Conservation (phyloP, 2,888 invertebrate genomes). For the Bhutanitis thaidina region DNA sequence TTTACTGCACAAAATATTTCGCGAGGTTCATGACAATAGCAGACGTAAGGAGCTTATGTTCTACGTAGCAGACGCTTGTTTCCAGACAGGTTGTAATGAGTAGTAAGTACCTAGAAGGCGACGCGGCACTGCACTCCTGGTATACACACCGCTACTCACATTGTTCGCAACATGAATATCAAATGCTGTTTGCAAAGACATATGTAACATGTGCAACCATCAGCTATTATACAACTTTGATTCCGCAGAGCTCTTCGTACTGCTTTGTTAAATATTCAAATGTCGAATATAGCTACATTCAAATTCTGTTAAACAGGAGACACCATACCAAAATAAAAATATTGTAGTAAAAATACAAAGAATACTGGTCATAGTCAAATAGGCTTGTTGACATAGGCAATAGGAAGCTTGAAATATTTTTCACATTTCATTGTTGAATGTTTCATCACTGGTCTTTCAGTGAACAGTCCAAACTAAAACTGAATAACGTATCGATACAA, state of each 20-base stretch:
- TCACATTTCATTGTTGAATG: no score
- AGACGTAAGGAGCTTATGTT: constrained; percentile 6
- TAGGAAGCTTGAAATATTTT: no score
- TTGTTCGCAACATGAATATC: constrained; percentile 49
- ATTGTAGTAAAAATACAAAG: no score
- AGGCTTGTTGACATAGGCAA: no score
- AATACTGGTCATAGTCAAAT: no score
- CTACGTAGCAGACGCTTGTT: constrained; percentile 8
- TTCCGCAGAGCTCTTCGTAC: constrained; percentile 49
- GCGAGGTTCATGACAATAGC: background rate
- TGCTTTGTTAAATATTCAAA: constrained; percentile 29
- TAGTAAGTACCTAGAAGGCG: constrained; percentile 3
- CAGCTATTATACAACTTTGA: constrained; percentile 53
- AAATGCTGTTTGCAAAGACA: constrained; percentile 51
- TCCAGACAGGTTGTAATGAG: constrained; percentile 14
- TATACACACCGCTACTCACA: constrained; percentile 24
- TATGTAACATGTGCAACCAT: constrained; percentile 33
- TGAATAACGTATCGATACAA: no score
- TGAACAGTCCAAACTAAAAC: no score
- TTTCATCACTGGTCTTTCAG: no score
- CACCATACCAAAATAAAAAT: no score
- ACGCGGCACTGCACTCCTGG: constrained; percentile 3
- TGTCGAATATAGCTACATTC: constrained; percentile 1
- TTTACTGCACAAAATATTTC: background rate
- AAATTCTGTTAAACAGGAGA: no score